Base-by-base conservation (phyloP, 2,113 vertebrate species). In the Lampris incognitus region DNA sequence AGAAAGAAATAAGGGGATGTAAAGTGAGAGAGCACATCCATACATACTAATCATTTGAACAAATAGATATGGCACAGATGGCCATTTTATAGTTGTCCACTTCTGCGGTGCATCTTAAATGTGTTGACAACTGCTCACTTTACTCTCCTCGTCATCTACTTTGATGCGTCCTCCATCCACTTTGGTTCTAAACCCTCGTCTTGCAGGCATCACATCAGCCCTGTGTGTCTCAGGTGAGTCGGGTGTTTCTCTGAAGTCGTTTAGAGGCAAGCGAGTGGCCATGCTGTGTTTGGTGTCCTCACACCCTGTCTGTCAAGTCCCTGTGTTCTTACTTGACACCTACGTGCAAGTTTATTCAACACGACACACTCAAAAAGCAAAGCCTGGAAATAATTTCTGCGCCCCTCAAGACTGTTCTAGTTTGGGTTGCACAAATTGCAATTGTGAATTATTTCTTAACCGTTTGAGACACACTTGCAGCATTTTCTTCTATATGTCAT, bases 211-310 rank as follows among this genome's bases (percentile, higher is more conserved):
- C 54, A 57, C 74, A 36, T 5, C 66, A 72, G 81, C 9, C 55
- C n/a, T 9, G 62, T 62, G 61, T 24, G 54, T 79, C 79, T 61
- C 70, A 66, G 42, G 72, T 64, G 78, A 75, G 63, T 67, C 50
- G 38, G 52, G 64, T 58, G 36, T 57, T 56, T 13, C 76, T 84
- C 67, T 88, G 59, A 83, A 78, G 70, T 54, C 58, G 75, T 89
- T 82, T 49, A 5, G 56, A 58, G 55, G 58, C 56, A 60, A 58
- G 66, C 52, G 59, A 62, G 60, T 73, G 55, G 66, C 68, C 24
- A 72, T 4, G 70, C 76, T 82, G 78, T 72, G 81, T 62, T 65
- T 81, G 74, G 73, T 69, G 82, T 82, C 79, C 64, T 66, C 49
- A 1, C 75, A 8, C 75, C 10, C 44, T 37, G 54, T 68, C 74